phyloP scores from a whole-genome alignment of 2,797 vertebrate genomes.

The Tokudaia tokunoshimensis region DNA sequence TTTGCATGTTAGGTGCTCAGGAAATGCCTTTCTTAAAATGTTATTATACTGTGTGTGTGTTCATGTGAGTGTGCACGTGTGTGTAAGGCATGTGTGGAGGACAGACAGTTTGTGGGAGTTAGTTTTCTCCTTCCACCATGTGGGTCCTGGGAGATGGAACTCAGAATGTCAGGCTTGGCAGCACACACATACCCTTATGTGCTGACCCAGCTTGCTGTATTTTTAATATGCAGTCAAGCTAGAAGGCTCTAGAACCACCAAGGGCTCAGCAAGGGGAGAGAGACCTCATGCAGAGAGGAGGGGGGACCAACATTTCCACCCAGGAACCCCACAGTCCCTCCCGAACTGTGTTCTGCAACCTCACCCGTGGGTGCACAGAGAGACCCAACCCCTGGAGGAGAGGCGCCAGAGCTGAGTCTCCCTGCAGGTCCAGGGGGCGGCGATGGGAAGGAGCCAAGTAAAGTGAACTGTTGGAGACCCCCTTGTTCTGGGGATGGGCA shows the following conservation, averaged over 20 bases:
- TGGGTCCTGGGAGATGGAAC: background rate
- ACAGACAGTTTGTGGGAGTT: background rate
- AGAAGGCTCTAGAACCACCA: background rate
- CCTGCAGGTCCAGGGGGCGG: slow-evolving; percentile 93
- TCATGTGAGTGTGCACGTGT: rapidly evolving
- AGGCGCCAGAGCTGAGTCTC: slow-evolving; percentile 88
- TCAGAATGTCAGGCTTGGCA: background rate
- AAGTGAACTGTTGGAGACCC: slow-evolving; percentile 95
- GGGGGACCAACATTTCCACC: background rate
- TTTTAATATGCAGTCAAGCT: background rate
- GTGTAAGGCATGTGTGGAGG: background rate
- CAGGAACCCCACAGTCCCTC: background rate
- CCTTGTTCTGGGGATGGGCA: slow-evolving; percentile 91
- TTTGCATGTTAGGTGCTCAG: background rate
- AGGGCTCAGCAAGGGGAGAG: background rate
- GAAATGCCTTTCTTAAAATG: background rate
- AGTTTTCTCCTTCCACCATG: background rate
- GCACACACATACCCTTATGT: too few relatives aligned
- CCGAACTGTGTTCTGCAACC: background rate
- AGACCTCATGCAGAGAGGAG: background rate
- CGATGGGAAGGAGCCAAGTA: slow-evolving; percentile 94
- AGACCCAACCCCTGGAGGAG: slow-evolving; percentile 73
- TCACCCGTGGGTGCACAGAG: slow-evolving; percentile 58
- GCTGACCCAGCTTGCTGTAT: background rate
- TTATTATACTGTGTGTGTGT: background rate